These are phyloP conservation scores for Epirrhoe alternata DNA, from an alignment of 2,888 invertebrate species.

Conservation along the genomic window DNA sequence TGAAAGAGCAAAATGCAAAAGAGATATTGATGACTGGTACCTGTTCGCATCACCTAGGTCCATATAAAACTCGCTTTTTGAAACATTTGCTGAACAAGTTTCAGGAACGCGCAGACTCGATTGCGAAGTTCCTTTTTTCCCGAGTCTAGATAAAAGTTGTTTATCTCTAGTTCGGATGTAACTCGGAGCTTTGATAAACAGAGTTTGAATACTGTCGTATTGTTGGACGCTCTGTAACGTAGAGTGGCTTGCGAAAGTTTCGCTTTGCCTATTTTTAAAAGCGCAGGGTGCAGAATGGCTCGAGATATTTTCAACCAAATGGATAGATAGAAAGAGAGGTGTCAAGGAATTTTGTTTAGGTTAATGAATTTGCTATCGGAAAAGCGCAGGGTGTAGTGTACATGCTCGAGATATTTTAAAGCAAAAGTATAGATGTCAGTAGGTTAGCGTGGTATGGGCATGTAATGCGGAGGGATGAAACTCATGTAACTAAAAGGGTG, in stretches of 20 bases:
- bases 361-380: too few relatives aligned
- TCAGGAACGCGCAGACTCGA: slow-evolving; percentile 24
- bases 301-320: too few relatives aligned
- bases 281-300: too few relatives aligned
- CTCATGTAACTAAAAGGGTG: too few relatives aligned
- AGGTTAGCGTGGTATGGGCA: too few relatives aligned
- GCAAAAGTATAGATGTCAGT: too few relatives aligned
- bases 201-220: slow-evolving; percentile 16
- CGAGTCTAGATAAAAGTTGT: slow-evolving; percentile 23
- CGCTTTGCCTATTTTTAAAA: background rate
- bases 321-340: too few relatives aligned
- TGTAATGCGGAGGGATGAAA: too few relatives aligned
- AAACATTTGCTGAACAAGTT: slow-evolving; percentile 28
- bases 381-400: too few relatives aligned
- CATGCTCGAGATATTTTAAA: too few relatives aligned
- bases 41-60: slow-evolving; percentile 7
- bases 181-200: slow-evolving; percentile 22
- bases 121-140: slow-evolving; percentile 29
- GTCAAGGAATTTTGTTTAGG: too few relatives aligned
- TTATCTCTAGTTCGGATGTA: slow-evolving; percentile 22
- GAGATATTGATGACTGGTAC: slow-evolving; percentile 1
- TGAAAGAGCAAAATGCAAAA: too few relatives aligned
- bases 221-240: slow-evolving; percentile 11
- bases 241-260: slow-evolving; percentile 9
- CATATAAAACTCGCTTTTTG: slow-evolving; percentile 15